These are phyloP conservation scores for Sapajus apella DNA, from an alignment of 2,113 vertebrate genomes.

Conservation along the genomic window DNA sequence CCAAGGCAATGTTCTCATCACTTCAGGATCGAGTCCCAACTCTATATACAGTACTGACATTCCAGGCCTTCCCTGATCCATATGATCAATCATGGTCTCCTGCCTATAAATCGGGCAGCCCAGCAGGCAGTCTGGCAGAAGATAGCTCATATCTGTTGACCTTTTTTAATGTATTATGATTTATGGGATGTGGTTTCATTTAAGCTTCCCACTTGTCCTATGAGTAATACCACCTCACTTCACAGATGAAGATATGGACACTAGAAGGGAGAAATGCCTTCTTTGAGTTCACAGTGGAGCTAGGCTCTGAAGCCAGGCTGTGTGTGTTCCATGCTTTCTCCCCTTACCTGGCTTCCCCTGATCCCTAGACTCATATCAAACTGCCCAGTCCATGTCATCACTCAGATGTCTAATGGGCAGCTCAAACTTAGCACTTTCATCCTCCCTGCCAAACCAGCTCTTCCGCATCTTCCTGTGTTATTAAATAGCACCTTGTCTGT, in stretches of 20 bases:
- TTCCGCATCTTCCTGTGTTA: not conserved
- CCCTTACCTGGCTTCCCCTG: not conserved
- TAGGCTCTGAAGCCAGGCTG: not conserved
- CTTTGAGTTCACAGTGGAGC: not conserved
- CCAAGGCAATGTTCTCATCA: not conserved
- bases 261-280: not conserved
- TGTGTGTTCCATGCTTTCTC: not conserved
- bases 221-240: too few species aligned
- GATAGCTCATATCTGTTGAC: too few species aligned
- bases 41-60: not conserved
- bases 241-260: not conserved
- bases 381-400: not conserved
- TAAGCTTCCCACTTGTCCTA: not conserved
- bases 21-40: not conserved
- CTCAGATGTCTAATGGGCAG: not conserved
- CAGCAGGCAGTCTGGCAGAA: not conserved
- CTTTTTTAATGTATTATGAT: accelerated
- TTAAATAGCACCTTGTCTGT: not conserved
- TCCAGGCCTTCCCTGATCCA: not conserved
- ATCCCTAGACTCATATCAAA: not conserved
- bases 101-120: too few species aligned
- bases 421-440: not conserved
- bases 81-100: not conserved
- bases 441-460: not conserved
- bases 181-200: not conserved